phyloP scores from a whole-genome alignment of 1,140 invertebrate genomes.

The Cydia splendana region DNA sequence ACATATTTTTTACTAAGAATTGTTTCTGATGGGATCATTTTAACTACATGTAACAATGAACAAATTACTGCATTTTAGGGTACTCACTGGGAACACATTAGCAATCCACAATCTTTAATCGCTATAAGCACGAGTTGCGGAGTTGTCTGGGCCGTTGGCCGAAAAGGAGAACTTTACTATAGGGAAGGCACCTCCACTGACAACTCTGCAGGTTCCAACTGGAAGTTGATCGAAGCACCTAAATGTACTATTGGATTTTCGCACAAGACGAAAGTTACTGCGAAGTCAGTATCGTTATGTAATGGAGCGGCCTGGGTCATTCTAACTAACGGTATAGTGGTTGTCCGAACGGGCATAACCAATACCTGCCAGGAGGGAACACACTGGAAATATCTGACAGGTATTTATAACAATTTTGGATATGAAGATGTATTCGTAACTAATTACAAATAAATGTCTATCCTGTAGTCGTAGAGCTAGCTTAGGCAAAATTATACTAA shows the following conservation, averaged over 20 bases:
- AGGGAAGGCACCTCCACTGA: conserved; percentile 84
- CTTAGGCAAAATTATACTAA: conserved; percentile 4
- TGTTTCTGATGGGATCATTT: neutral
- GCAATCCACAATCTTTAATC: conserved; percentile 87
- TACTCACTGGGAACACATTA: conserved; percentile 88
- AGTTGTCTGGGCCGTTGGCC: conserved; percentile 92
- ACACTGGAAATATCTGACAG: conserved; percentile 73
- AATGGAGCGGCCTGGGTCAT: conserved; percentile 65
- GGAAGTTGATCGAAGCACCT: conserved; percentile 70
- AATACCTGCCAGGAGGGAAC: conserved; percentile 58
- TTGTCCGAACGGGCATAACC: conserved; percentile 65
- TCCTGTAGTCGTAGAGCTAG: neutral
- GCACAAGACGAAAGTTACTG: conserved; percentile 55
- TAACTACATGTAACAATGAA: neutral
- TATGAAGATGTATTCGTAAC: neutral
- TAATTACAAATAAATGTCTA: neutral
- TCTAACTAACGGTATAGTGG: conserved; percentile 64
- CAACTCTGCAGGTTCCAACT: conserved; percentile 79
- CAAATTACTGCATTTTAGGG: conserved; percentile 77
- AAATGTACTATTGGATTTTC: conserved; percentile 55
- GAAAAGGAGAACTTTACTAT: conserved; percentile 91
- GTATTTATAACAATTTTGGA: conserved; percentile 43
- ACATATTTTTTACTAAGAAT: neutral
- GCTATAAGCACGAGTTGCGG: conserved; percentile 84
- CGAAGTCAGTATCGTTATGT: conserved; percentile 63